phyloP scores from a whole-genome alignment of 53 echinoderm and acorn worm genomes.

The Patiria pectinifera region DNA sequence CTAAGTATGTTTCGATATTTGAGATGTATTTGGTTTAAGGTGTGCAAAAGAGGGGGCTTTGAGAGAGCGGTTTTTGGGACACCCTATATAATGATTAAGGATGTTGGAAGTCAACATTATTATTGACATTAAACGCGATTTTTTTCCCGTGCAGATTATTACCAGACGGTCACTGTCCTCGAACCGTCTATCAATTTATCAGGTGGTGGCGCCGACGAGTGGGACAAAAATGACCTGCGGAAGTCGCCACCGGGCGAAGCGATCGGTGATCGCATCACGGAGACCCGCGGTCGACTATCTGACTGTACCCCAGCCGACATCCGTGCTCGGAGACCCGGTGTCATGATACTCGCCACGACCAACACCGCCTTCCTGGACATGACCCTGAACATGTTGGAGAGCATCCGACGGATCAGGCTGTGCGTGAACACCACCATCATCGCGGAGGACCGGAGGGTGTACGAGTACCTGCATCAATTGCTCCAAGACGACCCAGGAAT shows the following conservation, averaged over 20 bases:
- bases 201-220: background rate
- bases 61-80: too few species aligned
- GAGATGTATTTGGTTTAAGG: too few species aligned
- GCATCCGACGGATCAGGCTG: slow-evolving; percentile 40
- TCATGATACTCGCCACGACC: slow-evolving; percentile 10
- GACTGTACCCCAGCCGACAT: background rate
- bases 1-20: too few species aligned
- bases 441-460: slow-evolving; percentile 17
- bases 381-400: slow-evolving; percentile 66
- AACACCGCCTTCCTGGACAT: slow-evolving; percentile 68
- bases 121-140: too few species aligned
- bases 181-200: background rate
- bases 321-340: background rate
- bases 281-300: background rate
- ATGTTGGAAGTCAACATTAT: too few species aligned
- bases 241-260: background rate
- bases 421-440: slow-evolving; percentile 54
- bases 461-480: background rate
- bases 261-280: background rate
- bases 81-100: too few species aligned
- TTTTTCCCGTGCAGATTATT: background rate
- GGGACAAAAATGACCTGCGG: background rate
- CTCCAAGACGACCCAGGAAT: background rate
- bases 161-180: background rate
- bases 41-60: too few species aligned